phyloP scores from a whole-genome alignment of 2,113 vertebrate species.

The Apodemus speciosus region DNA sequence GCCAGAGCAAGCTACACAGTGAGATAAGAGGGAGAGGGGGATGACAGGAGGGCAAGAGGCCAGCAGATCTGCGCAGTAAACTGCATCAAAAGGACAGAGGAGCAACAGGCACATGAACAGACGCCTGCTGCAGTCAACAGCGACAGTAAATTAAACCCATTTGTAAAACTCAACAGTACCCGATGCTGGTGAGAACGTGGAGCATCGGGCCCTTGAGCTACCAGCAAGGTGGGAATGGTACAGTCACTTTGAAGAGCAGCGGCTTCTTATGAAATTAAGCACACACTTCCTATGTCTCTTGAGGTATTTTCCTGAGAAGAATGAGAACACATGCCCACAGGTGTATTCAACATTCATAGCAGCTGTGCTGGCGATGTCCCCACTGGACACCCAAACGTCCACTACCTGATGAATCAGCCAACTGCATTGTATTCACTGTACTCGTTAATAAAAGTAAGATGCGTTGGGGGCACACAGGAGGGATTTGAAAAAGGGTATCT shows the following conservation, averaged over 20 bases:
- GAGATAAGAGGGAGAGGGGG: background rate
- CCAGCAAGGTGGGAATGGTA: background rate
- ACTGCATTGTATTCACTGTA: background rate
- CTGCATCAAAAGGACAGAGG: background rate
- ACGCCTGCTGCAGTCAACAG: background rate
- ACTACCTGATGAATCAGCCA: background rate
- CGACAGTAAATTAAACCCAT: background rate
- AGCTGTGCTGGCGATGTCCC: background rate
- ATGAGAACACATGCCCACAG: background rate
- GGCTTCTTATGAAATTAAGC: background rate
- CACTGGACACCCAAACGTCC: background rate
- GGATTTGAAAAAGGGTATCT: background rate
- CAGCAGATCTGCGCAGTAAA: background rate
- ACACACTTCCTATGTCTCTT: background rate
- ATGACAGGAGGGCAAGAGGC: no score
- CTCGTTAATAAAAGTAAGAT: background rate
- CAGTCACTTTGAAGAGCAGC: background rate
- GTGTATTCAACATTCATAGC: background rate
- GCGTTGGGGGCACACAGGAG: background rate
- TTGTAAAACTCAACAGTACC: no score
- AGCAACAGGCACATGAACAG: background rate
- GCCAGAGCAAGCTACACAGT: background rate
- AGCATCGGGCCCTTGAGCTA: no score
- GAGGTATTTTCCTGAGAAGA: background rate
- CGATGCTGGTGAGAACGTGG: accelerated